phyloP scores from a whole-genome alignment of 2,888 invertebrate species.

The Oscheius sp. region DNA sequence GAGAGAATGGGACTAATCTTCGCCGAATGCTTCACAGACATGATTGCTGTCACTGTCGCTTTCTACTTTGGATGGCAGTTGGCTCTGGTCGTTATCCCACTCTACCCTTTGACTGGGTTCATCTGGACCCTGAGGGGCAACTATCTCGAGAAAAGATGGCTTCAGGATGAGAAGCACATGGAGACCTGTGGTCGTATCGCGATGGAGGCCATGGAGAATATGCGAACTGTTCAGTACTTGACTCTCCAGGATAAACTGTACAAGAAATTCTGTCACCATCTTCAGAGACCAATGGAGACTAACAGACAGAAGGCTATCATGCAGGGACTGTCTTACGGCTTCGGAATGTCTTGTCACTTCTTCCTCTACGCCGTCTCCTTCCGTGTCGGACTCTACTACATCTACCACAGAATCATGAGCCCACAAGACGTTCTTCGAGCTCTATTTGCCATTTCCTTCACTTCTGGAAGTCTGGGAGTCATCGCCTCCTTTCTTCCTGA shows the following conservation, averaged over 20 bases:
- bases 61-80: constrained; percentile 76
- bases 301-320: constrained; percentile 52
- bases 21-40: constrained; percentile 73
- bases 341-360: constrained; percentile 73
- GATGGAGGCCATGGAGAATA: constrained; percentile 75
- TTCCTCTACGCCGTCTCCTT: constrained; percentile 75
- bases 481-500: constrained; percentile 75
- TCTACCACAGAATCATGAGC: constrained; percentile 74
- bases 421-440: constrained; percentile 76
- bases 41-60: constrained; percentile 74
- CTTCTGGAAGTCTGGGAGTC: constrained; percentile 76
- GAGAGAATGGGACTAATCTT: constrained; percentile 74
- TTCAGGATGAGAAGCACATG: constrained; percentile 76
- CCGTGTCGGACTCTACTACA: constrained; percentile 74
- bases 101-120: constrained; percentile 73
- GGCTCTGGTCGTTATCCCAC: constrained; percentile 73
- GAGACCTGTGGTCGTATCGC: constrained; percentile 72
- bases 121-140: constrained; percentile 74
- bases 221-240: constrained; percentile 75
- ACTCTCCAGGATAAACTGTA: constrained; percentile 74
- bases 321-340: constrained; percentile 65
- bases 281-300: constrained; percentile 55
- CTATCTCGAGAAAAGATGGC: constrained; percentile 75
- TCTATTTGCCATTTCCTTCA: constrained; percentile 77
- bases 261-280: constrained; percentile 61